Percentiles rank a stretch among this genome's conserved stretches.
Evolutionary conservation across 2,113 vertebrate species (phyloP).

Genomic region (Prinia subflava): DNA sequence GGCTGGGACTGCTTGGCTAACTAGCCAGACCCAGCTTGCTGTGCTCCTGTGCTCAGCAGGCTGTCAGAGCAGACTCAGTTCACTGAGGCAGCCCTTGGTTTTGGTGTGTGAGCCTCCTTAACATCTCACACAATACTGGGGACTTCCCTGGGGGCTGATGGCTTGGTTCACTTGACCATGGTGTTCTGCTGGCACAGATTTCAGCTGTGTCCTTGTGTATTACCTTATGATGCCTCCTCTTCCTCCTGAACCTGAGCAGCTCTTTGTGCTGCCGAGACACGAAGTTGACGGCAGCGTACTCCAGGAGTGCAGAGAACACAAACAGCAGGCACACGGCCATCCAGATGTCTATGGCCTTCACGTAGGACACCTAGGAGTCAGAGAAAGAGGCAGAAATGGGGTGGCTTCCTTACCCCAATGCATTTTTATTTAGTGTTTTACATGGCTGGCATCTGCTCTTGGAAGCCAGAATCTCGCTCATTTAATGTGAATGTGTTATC

Average conservation of each 20-base stretch:
- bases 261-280: conserved; percentile 99
- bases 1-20: neutral
- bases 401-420: neutral
- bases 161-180: neutral
- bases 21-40: neutral
- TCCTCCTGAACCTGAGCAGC: conserved; percentile 94
- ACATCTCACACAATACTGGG: neutral
- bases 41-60: neutral
- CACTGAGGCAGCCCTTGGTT: neutral
- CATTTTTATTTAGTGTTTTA: neutral
- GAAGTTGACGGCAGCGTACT: conserved; percentile 97
- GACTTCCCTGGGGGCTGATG: neutral
- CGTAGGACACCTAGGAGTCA: conserved; percentile 88
- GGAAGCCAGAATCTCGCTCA: neutral
- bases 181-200: neutral
- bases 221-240: conserved; percentile 96
- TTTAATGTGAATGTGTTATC: neutral
- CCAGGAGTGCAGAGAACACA: conserved; percentile 95
- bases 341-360: conserved; percentile 99
- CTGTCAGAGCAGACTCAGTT: neutral
- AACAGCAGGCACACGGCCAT: conserved; percentile 98
- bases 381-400: neutral
- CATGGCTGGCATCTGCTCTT: neutral
- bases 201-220: conserved; percentile 27
- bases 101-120: neutral